Evolutionary conservation across 2,113 vertebrate species (phyloP), one percentile per base, ranked within the genome.

Genomic region (Etheostoma cragini): DNA sequence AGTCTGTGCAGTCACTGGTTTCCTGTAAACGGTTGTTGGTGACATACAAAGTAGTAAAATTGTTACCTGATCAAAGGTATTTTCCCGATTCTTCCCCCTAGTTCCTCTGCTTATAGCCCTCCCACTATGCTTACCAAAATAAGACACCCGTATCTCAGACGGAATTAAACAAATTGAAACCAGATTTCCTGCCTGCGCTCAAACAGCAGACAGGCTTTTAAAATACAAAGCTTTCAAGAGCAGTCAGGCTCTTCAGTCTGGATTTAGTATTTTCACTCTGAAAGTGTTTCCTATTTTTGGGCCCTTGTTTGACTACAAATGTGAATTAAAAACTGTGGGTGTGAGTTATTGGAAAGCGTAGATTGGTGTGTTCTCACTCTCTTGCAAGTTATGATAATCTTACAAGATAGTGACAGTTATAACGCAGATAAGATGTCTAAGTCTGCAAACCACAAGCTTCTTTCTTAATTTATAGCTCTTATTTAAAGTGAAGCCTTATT

Each of bases 151-250:
- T 86, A 90, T 90, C 87, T 88, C 80, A 87, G 66, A 84, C 65
- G 61, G 89, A 85, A 92, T 89, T 87, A 88, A 89, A 90, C 87
- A 88, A 90, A 91, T 87, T 86, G 88, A 91, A 92, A 86, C 82
- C 91, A 92, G 91, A 88, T 89, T 92, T 91, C 81, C 87, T 89
- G 84, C 84, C 81, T 0, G 1, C 13, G 5, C 82, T 89, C 52
- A 74, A 85, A 76, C 45, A 53, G 82, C 81, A 76, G 65, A 81
- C 63, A 0, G 45, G 49, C 69, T 80, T 79, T 84, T 82, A 86
- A 72, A 87, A 72, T 80, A 53, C 66, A 76, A 83, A 81, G 65
- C 81, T 83, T 85, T 83, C 68, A 79, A 72, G 61, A 81, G 52
- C 56, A 72, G 64, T 77, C 75, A 7, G 67, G 69, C 61, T 78